Evolutionary conservation across 92 coral and sea anemone species (phyloP), one percentile per base, ranked within the genome.

Genomic region (Porites cylindrica): DNA sequence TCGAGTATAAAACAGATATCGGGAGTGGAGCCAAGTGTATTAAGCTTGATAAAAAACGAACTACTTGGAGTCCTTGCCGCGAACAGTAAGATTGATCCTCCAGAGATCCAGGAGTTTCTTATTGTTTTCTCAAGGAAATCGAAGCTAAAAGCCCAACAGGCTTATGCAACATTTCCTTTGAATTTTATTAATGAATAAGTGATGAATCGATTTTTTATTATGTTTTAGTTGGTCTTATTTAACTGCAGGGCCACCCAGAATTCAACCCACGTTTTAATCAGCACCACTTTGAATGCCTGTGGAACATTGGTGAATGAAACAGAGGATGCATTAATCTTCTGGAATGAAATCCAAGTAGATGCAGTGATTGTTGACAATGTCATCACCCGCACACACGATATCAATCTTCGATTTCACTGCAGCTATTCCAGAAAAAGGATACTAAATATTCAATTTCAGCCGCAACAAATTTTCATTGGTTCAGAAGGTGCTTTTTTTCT

Each of bases 221-320:
- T 29, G 32, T 29, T 29, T 29, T 29, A 29, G 2, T 29, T 29
- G 3, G 32, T 29, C 32, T 29, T 2, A 1, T 29, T 29, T 29
- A 1, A 29, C 32, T 54, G 72, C 70, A 16, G 38, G 56, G 86
- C 90, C 52, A 60, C 86, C 19, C 63, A 64, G 43, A 87, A 87
- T 56, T 23, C 18, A 12, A 86, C 90, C 51, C 90, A 86, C 52
- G 32, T 86, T 43, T 54, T 54, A 4, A 53, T 86, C 61, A 71
- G 70, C 68, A 86, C 90, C 10, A 51, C 38, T 56, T 38, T 86
- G 0, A 78, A 77, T 54, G 89, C 47, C 53, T 86, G 89, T 16
- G 84, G 84, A 20, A 86, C 32, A 29, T 29, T 29, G 32, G 32
- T 29, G 3, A 29, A 29, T 29, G 32, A 29, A 29, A 29, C 32